phyloP scores from a whole-genome alignment of 2,113 vertebrate genomes.

The Atrichornis clamosus region DNA sequence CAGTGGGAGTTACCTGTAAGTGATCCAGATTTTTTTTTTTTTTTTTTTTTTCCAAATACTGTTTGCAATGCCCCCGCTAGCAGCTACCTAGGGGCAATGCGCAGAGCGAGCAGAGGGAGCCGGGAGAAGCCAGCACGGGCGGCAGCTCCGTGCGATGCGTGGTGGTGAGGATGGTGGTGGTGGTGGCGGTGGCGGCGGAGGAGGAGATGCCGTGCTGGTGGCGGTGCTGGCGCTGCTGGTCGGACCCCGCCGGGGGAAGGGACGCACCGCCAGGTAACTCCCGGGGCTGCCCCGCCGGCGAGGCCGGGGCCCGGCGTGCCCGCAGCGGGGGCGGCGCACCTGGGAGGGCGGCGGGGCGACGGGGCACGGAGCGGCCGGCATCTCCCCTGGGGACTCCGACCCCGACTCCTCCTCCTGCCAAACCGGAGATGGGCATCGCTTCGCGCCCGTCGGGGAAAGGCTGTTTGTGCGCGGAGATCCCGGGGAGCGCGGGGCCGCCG shows the following conservation, averaged over 20 bases:
- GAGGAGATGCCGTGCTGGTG: constrained; percentile 8
- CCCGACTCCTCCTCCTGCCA: constrained; percentile 52
- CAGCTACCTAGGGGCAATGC: constrained; percentile 13
- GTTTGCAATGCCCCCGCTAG: background rate
- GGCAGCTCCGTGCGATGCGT: constrained; percentile 12
- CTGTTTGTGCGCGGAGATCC: background rate
- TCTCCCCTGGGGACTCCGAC: constrained; percentile 12
- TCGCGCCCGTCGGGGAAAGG: background rate
- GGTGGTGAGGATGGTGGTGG: constrained; percentile 25
- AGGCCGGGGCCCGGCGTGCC: background rate
- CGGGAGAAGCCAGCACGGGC: constrained; percentile 33
- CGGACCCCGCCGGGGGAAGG: constrained; percentile 24
- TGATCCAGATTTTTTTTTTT: constrained; percentile 31
- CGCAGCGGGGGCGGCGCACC: constrained; percentile 29
- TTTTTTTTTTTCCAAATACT: background rate
- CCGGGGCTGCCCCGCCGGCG: constrained; percentile 5
- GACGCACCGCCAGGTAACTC: constrained; percentile 39
- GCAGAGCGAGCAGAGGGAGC: constrained; percentile 35
- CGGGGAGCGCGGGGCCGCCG: background rate
- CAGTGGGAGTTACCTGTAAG: constrained; percentile 96
- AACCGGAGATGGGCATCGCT: constrained; percentile 10
- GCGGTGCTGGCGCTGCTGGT: constrained; percentile 6
- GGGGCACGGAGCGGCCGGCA: background rate
- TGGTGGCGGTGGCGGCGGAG: background rate
- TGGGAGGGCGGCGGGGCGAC: constrained; percentile 17